phyloP scores from a whole-genome alignment of 2,113 vertebrate species.

The Gulo gulo region DNA sequence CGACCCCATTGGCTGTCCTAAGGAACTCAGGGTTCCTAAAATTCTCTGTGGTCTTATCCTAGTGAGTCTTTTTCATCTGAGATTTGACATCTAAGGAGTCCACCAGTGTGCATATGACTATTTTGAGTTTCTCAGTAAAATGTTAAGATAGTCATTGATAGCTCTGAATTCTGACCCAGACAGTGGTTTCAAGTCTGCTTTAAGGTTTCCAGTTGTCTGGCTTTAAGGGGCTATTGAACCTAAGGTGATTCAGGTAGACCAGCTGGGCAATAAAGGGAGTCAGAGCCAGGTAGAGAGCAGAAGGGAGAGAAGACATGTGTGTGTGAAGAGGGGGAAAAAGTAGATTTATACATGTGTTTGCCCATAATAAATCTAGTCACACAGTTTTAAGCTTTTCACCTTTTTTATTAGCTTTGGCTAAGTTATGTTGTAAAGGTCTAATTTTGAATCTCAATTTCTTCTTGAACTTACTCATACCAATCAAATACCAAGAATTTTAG shows the following conservation, averaged over 20 bases:
- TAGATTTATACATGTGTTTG: background rate
- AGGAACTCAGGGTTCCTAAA: too few relatives aligned
- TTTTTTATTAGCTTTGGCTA: background rate
- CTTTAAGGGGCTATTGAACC: background rate
- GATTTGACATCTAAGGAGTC: background rate
- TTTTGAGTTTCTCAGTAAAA: background rate
- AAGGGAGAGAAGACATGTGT: background rate
- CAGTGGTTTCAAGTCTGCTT: background rate
- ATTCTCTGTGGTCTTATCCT: background rate
- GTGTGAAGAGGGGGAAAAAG: background rate
- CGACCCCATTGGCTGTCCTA: background rate
- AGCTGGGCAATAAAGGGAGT: background rate
- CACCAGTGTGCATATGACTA: background rate
- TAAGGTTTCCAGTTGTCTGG: background rate
- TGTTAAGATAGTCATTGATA: background rate
- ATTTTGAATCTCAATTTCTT: background rate
- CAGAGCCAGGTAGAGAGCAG: background rate
- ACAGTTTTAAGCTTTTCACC: background rate
- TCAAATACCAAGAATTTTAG: background rate
- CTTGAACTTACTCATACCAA: background rate
- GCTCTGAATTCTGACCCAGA: background rate
- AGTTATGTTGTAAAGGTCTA: background rate
- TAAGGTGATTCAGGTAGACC: background rate
- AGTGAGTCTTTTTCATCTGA: background rate
- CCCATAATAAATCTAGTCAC: background rate